Percentiles rank a stretch among this genome's conserved stretches.
phyloP scores from a whole-genome alignment of 2,797 vertebrate species.

The Ataeniobius toweri region DNA sequence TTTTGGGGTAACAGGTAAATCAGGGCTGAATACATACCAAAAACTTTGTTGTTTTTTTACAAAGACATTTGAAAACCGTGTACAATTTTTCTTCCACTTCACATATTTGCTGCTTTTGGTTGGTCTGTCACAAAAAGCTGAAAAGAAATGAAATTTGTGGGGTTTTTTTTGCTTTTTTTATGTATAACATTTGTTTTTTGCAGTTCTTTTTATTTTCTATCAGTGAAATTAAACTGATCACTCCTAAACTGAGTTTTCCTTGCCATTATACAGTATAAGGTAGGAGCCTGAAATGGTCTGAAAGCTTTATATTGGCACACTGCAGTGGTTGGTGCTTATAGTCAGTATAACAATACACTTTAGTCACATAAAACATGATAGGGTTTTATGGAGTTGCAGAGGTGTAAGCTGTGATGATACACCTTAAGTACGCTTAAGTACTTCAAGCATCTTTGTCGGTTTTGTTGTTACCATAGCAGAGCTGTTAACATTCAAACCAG shows the following conservation, averaged over 20 bases:
- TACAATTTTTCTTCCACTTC: not conserved
- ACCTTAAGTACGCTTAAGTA: constrained; percentile 10
- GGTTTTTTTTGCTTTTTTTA: not conserved
- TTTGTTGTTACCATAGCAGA: constrained; percentile 10
- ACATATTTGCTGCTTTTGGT: not conserved
- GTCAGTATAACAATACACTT: not conserved
- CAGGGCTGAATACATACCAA: not conserved
- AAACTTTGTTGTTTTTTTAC: not conserved
- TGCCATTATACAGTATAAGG: no score
- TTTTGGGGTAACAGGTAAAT: not conserved
- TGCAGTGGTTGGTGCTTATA: not conserved
- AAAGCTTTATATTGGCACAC: not conserved
- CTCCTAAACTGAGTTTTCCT: not conserved
- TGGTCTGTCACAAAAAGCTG: not conserved
- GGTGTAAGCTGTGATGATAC: constrained; percentile 21
- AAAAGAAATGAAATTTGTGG: not conserved
- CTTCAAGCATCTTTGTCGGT: not conserved
- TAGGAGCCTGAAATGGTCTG: not conserved
- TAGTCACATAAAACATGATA: not conserved
- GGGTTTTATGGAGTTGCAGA: not conserved
- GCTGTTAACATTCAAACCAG: constrained; percentile 38
- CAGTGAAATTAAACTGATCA: not conserved
- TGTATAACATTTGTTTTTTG: no score
- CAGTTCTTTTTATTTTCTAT: not conserved
- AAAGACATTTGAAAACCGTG: not conserved